These are phyloP conservation scores for Sarcophaga bullata DNA, from an alignment of 1,140 invertebrate genomes.

Conservation along the genomic window DNA sequence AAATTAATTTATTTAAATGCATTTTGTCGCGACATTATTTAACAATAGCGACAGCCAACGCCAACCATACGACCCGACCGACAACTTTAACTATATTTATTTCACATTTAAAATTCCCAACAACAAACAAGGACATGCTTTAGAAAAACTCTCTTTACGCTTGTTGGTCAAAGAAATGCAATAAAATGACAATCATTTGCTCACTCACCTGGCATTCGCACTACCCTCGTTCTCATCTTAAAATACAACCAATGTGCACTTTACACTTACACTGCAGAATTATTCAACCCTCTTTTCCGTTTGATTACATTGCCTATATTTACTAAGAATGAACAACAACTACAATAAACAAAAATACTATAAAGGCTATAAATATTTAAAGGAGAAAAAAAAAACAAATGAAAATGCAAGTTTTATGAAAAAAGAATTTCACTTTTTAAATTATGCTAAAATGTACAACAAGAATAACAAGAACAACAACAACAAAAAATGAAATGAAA, in stretches of 20 bases:
- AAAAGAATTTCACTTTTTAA: constrained; percentile 1
- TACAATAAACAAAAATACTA: not conserved
- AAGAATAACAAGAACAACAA: not conserved
- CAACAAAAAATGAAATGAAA: too few species aligned
- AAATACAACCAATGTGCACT: not conserved
- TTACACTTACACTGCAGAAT: too few species aligned
- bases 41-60: constrained; percentile 46
- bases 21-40: constrained; percentile 60
- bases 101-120: not conserved
- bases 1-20: constrained; percentile 65
- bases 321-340: not conserved
- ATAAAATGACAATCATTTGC: too few species aligned
- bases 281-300: not conserved
- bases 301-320: not conserved
- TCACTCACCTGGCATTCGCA: not conserved
- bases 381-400: not conserved
- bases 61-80: not conserved
- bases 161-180: too few species aligned
- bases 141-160: too few species aligned
- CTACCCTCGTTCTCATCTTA: not conserved
- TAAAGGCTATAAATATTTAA: not conserved
- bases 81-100: not conserved
- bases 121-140: constrained; percentile 27
- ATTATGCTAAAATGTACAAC: not conserved
- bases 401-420: not conserved